Conservation (phyloP, 2,113 vertebrate genomes). For the Pristiophorus japonicus region DNA sequence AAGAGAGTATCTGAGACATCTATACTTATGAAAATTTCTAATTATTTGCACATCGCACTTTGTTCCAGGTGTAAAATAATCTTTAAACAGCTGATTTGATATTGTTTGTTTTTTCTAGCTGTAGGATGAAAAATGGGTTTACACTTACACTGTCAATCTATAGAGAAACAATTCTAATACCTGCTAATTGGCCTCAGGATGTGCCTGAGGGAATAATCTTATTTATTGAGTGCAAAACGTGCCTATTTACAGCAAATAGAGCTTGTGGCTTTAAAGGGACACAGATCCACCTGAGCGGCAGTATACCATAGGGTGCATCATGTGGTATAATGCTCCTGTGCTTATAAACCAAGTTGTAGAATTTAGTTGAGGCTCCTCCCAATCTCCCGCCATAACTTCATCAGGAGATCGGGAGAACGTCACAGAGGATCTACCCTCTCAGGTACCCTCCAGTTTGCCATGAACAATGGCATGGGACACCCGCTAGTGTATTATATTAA, state of each 20-base stretch:
- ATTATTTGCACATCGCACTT: background rate
- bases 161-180: background rate
- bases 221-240: background rate
- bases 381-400: background rate
- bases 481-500: background rate
- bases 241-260: background rate
- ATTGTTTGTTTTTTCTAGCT: background rate
- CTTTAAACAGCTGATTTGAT: background rate
- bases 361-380: background rate
- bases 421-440: too few relatives aligned
- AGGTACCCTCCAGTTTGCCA: background rate
- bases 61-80: background rate
- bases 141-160: background rate
- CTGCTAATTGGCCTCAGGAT: background rate
- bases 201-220: background rate
- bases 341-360: background rate
- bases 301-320: background rate
- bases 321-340: background rate
- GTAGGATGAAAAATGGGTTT: background rate
- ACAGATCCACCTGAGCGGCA: background rate
- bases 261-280: background rate
- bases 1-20: background rate
- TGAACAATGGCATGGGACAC: background rate
- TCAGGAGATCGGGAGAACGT: background rate
- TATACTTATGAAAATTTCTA: background rate